Conservation (phyloP, 2,888 invertebrate species). For the Drosophila trichaetosa region DNA sequence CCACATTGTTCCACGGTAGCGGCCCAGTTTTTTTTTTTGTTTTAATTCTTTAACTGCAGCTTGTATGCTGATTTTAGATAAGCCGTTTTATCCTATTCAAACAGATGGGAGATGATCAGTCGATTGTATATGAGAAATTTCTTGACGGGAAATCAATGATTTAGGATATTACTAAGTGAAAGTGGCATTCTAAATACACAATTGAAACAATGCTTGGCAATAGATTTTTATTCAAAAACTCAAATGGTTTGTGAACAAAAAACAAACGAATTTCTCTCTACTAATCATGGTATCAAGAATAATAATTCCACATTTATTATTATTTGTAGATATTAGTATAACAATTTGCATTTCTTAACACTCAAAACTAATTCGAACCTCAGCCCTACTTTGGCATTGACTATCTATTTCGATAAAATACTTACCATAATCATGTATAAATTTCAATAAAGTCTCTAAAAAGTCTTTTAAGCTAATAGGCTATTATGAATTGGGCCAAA, state of each 20-base stretch:
- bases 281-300: background rate
- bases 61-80: constrained; percentile 42
- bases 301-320: background rate
- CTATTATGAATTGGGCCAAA: constrained; percentile 52
- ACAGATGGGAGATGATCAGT: constrained; percentile 33
- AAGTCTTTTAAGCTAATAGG: constrained; percentile 41
- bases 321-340: background rate
- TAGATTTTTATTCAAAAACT: background rate
- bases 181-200: background rate
- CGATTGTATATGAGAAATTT: constrained; percentile 14
- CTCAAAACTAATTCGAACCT: no score
- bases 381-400: background rate
- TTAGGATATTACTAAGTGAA: background rate
- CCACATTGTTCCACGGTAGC: constrained; percentile 36
- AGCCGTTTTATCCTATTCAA: constrained; percentile 29
- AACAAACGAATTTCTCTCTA: background rate
- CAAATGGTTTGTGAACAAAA: background rate
- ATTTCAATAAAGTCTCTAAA: no score
- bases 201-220: background rate
- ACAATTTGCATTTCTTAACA: background rate
- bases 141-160: background rate
- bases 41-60: constrained; percentile 1
- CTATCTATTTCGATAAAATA: background rate
- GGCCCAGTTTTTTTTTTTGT: background rate
- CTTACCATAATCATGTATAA: background rate